Evolutionary conservation across 2,113 vertebrate species (phyloP).

Genomic region (Cynocephalus volans): DNA sequence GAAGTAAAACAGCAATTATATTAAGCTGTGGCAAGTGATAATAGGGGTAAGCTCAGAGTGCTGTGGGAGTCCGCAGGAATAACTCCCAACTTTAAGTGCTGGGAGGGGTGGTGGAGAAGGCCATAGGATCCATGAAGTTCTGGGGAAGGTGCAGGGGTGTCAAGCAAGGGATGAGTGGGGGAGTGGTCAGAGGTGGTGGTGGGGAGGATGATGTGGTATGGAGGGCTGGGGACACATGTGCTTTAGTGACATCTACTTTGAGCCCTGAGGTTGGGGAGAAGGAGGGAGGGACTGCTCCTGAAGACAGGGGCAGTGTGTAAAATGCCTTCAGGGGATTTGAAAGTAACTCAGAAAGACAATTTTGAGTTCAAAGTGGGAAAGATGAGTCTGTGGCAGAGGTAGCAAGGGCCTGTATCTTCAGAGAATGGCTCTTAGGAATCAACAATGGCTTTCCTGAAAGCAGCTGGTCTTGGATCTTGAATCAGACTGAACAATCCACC

Average conservation of each 20-base stretch:
- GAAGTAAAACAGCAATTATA: constrained; percentile 47
- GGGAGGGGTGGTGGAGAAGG: not conserved
- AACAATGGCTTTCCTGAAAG: constrained; percentile 14
- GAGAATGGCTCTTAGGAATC: not conserved
- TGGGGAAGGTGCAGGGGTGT: not conserved
- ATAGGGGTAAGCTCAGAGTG: not conserved
- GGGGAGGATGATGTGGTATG: not conserved
- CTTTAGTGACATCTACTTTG: constrained; percentile 25
- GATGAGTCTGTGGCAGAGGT: not conserved
- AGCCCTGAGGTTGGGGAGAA: not conserved
- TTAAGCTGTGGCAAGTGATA: not conserved
- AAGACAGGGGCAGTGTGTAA: not conserved
- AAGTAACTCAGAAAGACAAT: not conserved
- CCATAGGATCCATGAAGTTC: not conserved
- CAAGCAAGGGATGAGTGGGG: not conserved
- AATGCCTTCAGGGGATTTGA: not conserved
- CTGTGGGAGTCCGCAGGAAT: not conserved
- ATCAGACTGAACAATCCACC: not conserved
- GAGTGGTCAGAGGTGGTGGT: not conserved
- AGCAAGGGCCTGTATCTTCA: not conserved
- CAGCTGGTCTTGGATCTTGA: not conserved
- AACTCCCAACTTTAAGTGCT: not conserved
- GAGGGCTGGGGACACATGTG: not conserved
- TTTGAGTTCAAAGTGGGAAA: not conserved
- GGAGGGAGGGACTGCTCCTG: not conserved